Conservation (phyloP, 2,888 invertebrate genomes). For the Tipula confusa region DNA sequence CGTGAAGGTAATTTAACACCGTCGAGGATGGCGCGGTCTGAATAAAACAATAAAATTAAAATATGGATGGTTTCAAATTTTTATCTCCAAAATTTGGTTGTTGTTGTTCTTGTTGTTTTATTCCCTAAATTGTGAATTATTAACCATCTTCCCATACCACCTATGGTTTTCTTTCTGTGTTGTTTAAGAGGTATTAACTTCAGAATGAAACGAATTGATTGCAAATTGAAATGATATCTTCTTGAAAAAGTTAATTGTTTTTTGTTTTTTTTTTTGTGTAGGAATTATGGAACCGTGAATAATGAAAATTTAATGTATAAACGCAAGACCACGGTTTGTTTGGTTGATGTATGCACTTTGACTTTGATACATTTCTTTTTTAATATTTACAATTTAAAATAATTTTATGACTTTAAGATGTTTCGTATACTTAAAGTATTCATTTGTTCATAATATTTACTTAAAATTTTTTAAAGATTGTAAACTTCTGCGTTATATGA, state of each 20-base stretch:
- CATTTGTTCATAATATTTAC: too few relatives aligned
- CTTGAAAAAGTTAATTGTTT: not conserved
- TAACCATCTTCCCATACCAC: not conserved
- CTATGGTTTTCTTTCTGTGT: not conserved
- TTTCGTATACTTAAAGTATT: too few relatives aligned
- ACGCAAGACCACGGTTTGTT: too few relatives aligned
- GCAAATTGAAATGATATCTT: slow-evolving; percentile 12
- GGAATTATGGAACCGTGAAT: not conserved
- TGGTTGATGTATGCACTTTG: not conserved
- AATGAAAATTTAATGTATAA: not conserved
- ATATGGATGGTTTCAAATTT: slow-evolving; percentile 3
- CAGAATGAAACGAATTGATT: not conserved
- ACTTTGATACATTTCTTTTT: too few relatives aligned
- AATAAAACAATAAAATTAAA: not conserved
- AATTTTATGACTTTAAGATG: too few relatives aligned
- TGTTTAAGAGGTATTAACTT: slow-evolving; percentile 3
- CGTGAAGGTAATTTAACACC: not conserved
- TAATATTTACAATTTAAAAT: too few relatives aligned
- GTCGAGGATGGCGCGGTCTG: not conserved
- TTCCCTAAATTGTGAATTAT: not conserved
- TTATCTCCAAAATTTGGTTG: not conserved
- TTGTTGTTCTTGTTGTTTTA: not conserved
- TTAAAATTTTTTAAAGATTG: too few relatives aligned
- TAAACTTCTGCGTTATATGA: too few relatives aligned
- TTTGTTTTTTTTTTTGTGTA: not conserved